Evolutionary conservation across 1,140 invertebrate genomes (phyloP).

Genomic region (Drosophila sp.): DNA sequence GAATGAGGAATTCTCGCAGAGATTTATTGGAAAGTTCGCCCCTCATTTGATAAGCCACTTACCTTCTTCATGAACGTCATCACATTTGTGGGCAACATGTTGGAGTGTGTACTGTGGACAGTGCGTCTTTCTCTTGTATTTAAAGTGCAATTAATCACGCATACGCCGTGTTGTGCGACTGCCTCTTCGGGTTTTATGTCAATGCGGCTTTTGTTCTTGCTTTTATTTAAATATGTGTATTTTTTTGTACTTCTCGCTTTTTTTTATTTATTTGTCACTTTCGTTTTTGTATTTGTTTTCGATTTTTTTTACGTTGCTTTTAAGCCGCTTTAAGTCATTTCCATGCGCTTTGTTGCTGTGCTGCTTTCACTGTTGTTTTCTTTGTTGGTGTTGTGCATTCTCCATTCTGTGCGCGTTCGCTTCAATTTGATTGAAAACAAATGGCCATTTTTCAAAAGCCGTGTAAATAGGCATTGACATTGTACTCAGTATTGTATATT

Average conservation of each 20-base stretch:
- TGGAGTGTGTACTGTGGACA: conserved; percentile 60
- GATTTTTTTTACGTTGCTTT: conserved; percentile 29
- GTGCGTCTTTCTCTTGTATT: conserved; percentile 44
- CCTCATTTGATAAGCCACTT: conserved; percentile 60
- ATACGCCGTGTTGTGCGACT: conserved; percentile 52
- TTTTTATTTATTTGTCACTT: conserved; percentile 28
- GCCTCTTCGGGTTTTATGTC: conserved; percentile 34
- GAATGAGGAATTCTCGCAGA: conserved; percentile 2
- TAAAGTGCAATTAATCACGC: conserved; percentile 79
- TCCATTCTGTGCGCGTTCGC: conserved; percentile 38
- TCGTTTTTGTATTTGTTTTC: conserved; percentile 15
- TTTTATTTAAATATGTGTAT: conserved; percentile 9
- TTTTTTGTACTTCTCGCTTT: conserved; percentile 18
- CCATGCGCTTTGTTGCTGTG: conserved; percentile 32
- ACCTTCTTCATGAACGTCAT: conserved; percentile 94
- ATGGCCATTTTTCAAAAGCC: conserved; percentile 72
- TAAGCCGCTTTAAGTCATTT: conserved; percentile 60
- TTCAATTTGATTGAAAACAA: conserved; percentile 61
- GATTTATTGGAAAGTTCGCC: conserved; percentile 8
- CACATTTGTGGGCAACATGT: conserved; percentile 91
- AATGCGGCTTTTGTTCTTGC: conserved; percentile 19
- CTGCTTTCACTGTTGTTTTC: neutral
- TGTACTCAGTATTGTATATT: conserved; percentile 26
- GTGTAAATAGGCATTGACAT: conserved; percentile 78
- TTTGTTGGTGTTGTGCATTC: conserved; percentile 39